Percentiles rank a stretch among this genome's conserved stretches.
Evolutionary conservation across 1,140 invertebrate genomes (phyloP).

Genomic region (Solenopsis fugax): DNA sequence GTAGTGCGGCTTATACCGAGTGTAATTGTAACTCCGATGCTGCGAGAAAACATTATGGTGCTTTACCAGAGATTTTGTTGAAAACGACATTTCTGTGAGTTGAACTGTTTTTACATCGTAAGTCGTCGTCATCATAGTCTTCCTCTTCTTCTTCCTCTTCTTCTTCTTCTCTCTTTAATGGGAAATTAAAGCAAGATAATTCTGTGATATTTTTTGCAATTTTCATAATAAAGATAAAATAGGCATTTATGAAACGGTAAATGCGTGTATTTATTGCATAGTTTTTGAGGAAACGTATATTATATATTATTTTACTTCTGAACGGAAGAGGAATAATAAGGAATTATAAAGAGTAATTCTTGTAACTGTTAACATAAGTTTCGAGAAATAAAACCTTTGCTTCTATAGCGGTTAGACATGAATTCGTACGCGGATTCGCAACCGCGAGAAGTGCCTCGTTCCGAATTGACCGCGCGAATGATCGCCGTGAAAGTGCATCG

Average conservation of each 20-base stretch:
- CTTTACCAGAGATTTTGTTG: slow-evolving; percentile 10
- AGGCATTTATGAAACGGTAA: neutral
- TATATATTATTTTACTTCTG: neutral
- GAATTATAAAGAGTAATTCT: neutral
- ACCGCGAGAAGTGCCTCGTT: slow-evolving; percentile 26
- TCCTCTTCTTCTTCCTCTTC: neutral
- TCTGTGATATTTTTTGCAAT: neutral
- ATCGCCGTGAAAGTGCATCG: slow-evolving; percentile 60
- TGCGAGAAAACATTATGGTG: slow-evolving; percentile 48
- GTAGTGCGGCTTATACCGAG: slow-evolving; percentile 72
- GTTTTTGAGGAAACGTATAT: neutral
- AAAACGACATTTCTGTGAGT: slow-evolving; percentile 34
- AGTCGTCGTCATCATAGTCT: neutral
- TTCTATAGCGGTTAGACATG: neutral
- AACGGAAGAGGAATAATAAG: neutral
- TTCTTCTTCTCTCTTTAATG: neutral
- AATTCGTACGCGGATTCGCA: slow-evolving; percentile 27
- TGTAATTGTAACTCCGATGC: slow-evolving; percentile 32
- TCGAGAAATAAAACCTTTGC: neutral
- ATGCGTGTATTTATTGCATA: neutral
- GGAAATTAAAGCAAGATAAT: neutral
- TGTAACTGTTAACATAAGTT: neutral
- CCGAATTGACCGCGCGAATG: slow-evolving; percentile 53
- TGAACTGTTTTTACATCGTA: slow-evolving; percentile 4
- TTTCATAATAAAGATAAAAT: neutral